phyloP scores from a whole-genome alignment of 2,888 invertebrate species.

The Onthophagus sagittarius region DNA sequence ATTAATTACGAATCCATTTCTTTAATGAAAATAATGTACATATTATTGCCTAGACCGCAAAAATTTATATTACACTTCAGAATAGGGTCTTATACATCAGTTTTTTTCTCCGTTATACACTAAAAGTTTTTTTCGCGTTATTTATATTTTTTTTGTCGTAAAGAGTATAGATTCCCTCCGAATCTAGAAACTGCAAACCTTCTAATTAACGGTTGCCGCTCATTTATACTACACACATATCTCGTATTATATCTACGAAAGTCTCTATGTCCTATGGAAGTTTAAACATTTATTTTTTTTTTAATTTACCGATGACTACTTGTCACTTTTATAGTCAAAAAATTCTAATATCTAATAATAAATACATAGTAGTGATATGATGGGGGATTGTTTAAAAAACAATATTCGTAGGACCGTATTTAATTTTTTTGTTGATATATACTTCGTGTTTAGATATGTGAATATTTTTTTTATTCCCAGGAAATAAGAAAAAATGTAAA shows the following conservation, averaged over 20 bases:
- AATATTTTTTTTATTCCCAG: neutral
- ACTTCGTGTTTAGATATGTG: neutral
- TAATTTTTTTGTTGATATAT: neutral
- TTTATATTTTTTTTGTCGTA: neutral
- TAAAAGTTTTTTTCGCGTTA: constrained; percentile 4
- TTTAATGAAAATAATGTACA: constrained; percentile 55
- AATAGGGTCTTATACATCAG: constrained; percentile 46
- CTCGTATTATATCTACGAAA: constrained; percentile 29
- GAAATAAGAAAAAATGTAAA: neutral
- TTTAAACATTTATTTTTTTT: constrained; percentile 30
- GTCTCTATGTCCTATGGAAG: constrained; percentile 32
- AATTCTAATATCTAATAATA: constrained; percentile 15
- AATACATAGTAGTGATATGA: constrained; percentile 30
- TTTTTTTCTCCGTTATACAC: constrained; percentile 19
- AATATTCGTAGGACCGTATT: neutral
- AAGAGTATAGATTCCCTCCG: too few relatives aligned
- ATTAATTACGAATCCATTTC: constrained; percentile 47
- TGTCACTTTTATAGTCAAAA: constrained; percentile 18
- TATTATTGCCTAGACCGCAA: constrained; percentile 53
- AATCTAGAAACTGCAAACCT: too few relatives aligned
- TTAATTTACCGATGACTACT: constrained; percentile 16
- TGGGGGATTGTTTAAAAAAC: constrained; percentile 29
- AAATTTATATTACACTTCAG: constrained; percentile 48
- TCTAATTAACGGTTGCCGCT: constrained; percentile 1
- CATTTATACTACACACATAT: constrained; percentile 38